Evolutionary conservation across 2,797 vertebrate species (phyloP).

Genomic region (Craterocephalus amniculus): DNA sequence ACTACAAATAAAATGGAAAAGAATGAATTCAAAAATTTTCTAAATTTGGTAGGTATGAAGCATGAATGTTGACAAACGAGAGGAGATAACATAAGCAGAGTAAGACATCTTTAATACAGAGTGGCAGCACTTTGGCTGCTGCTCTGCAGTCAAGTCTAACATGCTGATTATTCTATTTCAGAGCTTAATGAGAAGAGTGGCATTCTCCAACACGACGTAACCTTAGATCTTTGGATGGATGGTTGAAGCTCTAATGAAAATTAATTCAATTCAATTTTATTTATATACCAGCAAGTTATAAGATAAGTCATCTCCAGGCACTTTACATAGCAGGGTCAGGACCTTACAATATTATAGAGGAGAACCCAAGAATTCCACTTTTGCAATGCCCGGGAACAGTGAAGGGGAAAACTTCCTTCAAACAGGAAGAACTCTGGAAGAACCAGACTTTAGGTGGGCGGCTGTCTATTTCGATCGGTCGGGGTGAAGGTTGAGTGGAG

Average conservation of each 20-base stretch:
- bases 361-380: constrained; percentile 17
- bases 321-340: constrained; percentile 15
- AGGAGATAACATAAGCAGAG: constrained; percentile 5
- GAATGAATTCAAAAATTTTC: too few species aligned
- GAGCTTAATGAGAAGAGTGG: constrained; percentile 69
- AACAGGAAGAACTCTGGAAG: not conserved
- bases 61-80: not conserved
- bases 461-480: not conserved
- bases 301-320: constrained; percentile 7
- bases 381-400: not conserved
- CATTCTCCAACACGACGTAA: constrained; percentile 73
- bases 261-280: constrained; percentile 38
- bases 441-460: constrained; percentile 7
- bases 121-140: constrained; percentile 37
- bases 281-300: constrained; percentile 21
- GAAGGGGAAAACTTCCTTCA: not conserved
- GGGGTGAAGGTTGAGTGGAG: not conserved
- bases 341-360: constrained; percentile 18
- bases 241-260: constrained; percentile 54
- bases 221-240: constrained; percentile 62
- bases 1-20: too few species aligned
- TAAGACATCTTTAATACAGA: constrained; percentile 33
- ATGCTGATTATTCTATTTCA: constrained; percentile 55
- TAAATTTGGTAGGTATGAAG: not conserved
- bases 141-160: constrained; percentile 20